These are phyloP conservation scores for Orussus abietinus DNA, from an alignment of 1,140 invertebrate species.

Conservation along the genomic window DNA sequence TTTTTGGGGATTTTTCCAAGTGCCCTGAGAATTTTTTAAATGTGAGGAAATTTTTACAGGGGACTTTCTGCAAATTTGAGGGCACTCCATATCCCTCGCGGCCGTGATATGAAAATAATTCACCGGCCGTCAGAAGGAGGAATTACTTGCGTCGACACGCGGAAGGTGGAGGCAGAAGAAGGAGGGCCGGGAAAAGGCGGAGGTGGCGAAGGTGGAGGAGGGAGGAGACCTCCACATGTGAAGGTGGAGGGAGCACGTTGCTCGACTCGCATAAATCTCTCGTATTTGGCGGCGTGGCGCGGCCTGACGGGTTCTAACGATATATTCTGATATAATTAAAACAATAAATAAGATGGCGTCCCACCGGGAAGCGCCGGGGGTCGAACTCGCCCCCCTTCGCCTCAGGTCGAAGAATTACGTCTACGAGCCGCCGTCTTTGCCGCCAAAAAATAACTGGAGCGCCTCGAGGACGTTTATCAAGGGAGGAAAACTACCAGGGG, in stretches of 20 bases:
- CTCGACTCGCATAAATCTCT: conserved; percentile 47
- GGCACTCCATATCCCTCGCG: no score
- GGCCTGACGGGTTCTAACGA: conserved; percentile 50
- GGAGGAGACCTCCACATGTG: conserved; percentile 2
- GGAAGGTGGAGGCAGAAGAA: conserved; percentile 16
- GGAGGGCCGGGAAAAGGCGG: conserved; percentile 11
- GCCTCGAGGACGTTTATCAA: conserved; percentile 28
- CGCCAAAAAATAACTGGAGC: conserved; percentile 33
- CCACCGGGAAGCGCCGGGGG: conserved; percentile 50
- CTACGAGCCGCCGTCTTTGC: conserved; percentile 13
- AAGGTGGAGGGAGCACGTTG: conserved; percentile 16
- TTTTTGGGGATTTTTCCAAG: no score
- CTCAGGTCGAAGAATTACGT: conserved; percentile 25
- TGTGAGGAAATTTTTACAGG: no score
- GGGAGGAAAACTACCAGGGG: no score
- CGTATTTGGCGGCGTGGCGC: conserved; percentile 48
- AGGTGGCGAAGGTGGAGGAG: conserved; percentile 17
- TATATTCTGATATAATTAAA: conserved; percentile 57
- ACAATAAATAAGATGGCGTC: conserved; percentile 56
- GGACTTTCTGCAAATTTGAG: no score
- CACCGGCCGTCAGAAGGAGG: no score
- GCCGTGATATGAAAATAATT: no score
- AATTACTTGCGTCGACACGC: conserved; percentile 45
- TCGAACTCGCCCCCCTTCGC: conserved; percentile 29
- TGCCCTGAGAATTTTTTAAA: no score